phyloP scores from a whole-genome alignment of 2,888 invertebrate species.

The Sinohyriopsis cumingii region DNA sequence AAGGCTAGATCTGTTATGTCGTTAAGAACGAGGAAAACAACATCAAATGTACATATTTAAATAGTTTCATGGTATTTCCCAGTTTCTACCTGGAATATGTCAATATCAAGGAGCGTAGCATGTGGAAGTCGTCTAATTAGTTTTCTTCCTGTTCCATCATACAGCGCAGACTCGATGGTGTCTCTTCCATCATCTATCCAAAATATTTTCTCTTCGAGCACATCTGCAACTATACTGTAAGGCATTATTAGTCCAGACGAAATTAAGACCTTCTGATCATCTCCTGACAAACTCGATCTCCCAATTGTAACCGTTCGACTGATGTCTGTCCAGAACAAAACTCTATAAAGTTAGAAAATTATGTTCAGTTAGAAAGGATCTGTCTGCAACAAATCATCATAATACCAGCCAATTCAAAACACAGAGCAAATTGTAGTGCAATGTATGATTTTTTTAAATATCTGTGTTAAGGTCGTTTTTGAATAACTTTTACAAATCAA shows the following conservation, averaged over 20 bases:
- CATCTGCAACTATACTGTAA: slow-evolving; percentile 2
- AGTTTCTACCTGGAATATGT: background rate
- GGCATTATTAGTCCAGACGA: slow-evolving; percentile 1
- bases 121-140: background rate
- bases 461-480: no score
- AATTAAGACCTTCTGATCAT: slow-evolving; percentile 2
- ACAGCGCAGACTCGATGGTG: slow-evolving; percentile 5
- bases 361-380: no score
- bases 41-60: no score
- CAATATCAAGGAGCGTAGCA: slow-evolving; percentile 2
- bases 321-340: slow-evolving; percentile 8
- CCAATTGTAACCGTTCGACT: background rate
- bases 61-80: no score
- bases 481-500: no score
- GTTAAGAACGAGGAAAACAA: no score
- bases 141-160: slow-evolving; percentile 4
- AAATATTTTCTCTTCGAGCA: background rate
- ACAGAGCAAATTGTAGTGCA: no score
- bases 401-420: no score
- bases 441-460: no score
- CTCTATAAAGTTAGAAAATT: background rate
- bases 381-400: no score
- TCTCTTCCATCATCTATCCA: slow-evolving; percentile 9
- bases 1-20: no score
- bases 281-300: slow-evolving; percentile 2